Conservation (phyloP, 2,113 vertebrate species). For the Heptranchias perlo region DNA sequence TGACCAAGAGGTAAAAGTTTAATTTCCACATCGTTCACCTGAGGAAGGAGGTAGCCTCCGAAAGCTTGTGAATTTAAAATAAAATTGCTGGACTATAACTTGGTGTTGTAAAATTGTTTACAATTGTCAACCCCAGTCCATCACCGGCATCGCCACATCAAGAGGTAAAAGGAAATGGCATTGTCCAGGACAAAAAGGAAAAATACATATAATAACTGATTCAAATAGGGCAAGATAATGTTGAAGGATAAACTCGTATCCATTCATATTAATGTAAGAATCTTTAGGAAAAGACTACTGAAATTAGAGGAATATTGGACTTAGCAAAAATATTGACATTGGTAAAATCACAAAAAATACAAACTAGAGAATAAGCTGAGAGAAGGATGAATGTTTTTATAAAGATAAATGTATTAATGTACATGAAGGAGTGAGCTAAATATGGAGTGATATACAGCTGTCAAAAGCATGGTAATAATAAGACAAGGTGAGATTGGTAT, state of each 20-base stretch:
- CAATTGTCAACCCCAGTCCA: no score
- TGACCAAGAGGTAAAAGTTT: background rate
- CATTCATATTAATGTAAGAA: background rate
- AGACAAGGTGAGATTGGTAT: background rate
- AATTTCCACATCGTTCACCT: no score
- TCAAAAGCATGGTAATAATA: background rate
- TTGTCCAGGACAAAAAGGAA: background rate
- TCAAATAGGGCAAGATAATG: background rate
- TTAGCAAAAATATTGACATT: background rate
- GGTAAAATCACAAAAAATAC: background rate
- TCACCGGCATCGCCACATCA: no score
- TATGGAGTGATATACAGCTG: background rate
- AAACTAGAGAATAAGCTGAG: background rate
- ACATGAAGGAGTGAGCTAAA: background rate
- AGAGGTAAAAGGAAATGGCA: background rate
- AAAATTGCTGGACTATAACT: no score
- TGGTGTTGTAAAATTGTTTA: no score
- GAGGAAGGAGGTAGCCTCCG: no score
- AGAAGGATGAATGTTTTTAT: background rate
- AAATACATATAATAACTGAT: background rate
- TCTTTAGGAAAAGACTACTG: background rate
- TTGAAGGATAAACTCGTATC: background rate
- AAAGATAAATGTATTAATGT: background rate
- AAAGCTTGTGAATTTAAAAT: no score
- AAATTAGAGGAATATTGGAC: background rate